These are phyloP conservation scores for Lerista edwardsae DNA, from an alignment of 2,797 vertebrate species.

Conservation along the genomic window DNA sequence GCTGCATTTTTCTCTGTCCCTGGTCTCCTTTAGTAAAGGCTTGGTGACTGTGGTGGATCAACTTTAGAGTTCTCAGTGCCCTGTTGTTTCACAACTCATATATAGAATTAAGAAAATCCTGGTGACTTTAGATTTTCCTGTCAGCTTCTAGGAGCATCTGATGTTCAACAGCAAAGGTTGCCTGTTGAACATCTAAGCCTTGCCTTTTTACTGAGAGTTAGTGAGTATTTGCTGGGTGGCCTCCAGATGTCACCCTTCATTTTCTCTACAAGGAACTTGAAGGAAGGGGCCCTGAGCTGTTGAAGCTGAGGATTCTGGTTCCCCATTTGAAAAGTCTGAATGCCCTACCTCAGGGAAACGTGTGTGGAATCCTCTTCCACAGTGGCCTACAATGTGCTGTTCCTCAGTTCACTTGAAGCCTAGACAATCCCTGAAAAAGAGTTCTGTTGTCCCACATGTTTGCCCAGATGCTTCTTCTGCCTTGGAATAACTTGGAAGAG, in stretches of 20 bases:
- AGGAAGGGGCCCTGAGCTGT: neutral
- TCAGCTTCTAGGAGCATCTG: neutral
- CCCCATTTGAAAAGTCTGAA: neutral
- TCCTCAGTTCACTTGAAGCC: neutral
- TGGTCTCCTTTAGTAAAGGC: neutral
- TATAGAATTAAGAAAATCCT: too few species aligned
- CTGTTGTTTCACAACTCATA: too few species aligned
- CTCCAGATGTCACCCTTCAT: too few species aligned
- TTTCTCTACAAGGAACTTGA: neutral
- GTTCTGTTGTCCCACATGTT: too few species aligned
- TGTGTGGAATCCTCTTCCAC: too few species aligned
- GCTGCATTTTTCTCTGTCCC: neutral
- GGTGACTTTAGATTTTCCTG: neutral
- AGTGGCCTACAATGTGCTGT: too few species aligned
- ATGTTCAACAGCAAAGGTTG: neutral
- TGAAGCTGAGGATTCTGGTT: neutral
- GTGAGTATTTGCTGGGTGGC: neutral
- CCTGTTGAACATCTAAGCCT: neutral
- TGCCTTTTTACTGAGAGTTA: neutral
- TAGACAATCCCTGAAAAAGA: neutral
- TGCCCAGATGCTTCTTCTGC: neutral
- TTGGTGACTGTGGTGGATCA: neutral
- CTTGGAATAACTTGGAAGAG: neutral
- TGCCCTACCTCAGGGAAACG: neutral
- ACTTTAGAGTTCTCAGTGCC: neutral